Percentiles rank a stretch among this genome's conserved stretches.
These are phyloP conservation scores for Busseola fusca DNA, from an alignment of 2,888 invertebrate species.

Conservation along the genomic window DNA sequence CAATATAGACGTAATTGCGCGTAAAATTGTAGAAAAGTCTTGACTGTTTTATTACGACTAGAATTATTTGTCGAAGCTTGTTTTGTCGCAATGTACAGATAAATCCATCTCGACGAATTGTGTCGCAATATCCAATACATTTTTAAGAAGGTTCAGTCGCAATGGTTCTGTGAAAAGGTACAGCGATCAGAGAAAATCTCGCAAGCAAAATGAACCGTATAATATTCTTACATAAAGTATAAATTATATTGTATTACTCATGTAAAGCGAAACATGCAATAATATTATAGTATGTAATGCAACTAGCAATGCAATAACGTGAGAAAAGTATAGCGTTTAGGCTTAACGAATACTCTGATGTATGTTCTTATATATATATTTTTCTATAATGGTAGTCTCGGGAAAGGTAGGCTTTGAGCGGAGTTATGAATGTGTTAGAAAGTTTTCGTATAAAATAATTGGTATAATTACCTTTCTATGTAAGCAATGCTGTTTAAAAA, in stretches of 20 bases:
- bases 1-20: conserved; percentile 47
- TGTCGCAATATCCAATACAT: conserved; percentile 45
- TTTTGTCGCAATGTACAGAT: conserved; percentile 37
- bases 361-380: conserved; percentile 58
- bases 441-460: conserved; percentile 32
- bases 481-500: conserved; percentile 46
- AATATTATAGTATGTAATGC: conserved; percentile 65
- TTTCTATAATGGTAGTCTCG: conserved; percentile 59
- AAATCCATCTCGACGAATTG: conserved; percentile 42
- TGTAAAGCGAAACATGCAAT: conserved; percentile 36
- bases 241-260: conserved; percentile 32
- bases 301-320: conserved; percentile 71
- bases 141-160: conserved; percentile 26
- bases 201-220: conserved; percentile 21
- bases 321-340: conserved; percentile 54
- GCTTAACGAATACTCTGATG: conserved; percentile 58
- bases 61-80: conserved; percentile 12
- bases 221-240: conserved; percentile 21
- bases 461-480: conserved; percentile 23
- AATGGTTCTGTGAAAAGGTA: conserved; percentile 23
- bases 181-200: conserved; percentile 7
- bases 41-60: conserved; percentile 15
- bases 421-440: conserved; percentile 49
- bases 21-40: conserved; percentile 25
- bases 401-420: conserved; percentile 54